phyloP scores from a whole-genome alignment of 1,140 invertebrate species.

The Chrysomallon squamiferum region DNA sequence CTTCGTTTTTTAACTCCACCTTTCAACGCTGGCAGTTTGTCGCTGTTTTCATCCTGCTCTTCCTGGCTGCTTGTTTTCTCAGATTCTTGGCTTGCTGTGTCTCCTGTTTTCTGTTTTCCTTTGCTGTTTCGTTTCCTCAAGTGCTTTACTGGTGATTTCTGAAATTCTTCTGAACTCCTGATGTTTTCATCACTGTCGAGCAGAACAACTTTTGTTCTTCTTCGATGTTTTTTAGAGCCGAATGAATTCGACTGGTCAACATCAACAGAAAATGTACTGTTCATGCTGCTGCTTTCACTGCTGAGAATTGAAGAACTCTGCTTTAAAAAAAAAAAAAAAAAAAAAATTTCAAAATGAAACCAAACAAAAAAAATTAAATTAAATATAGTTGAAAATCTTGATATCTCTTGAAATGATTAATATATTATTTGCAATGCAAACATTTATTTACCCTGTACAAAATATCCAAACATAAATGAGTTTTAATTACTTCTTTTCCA shows the following conservation, averaged over 20 bases:
- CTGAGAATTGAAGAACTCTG: not conserved
- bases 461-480: no score
- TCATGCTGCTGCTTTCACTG: not conserved
- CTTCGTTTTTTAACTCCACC: constrained; percentile 14
- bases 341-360: not conserved
- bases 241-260: not conserved
- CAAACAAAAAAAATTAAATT: not conserved
- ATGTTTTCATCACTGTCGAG: constrained; percentile 9
- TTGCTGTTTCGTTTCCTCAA: constrained; percentile 9
- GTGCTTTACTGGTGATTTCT: constrained; percentile 10
- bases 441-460: no score
- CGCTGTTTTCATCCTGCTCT: not conserved
- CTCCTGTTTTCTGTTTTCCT: not conserved
- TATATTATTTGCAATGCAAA: no score
- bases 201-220: constrained; percentile 9
- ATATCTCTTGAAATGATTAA: no score
- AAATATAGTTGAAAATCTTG: not conserved
- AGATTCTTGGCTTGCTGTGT: no score
- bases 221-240: constrained; percentile 17
- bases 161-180: constrained; percentile 36
- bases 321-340: not conserved
- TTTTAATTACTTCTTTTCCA: no score
- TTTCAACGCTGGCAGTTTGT: not conserved
- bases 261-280: constrained; percentile 26
- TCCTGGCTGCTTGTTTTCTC: no score